Evolutionary conservation across 2,888 invertebrate species (phyloP), one percentile per base, ranked within the genome.

Genomic region (Heteromyza rotundicornis): DNA sequence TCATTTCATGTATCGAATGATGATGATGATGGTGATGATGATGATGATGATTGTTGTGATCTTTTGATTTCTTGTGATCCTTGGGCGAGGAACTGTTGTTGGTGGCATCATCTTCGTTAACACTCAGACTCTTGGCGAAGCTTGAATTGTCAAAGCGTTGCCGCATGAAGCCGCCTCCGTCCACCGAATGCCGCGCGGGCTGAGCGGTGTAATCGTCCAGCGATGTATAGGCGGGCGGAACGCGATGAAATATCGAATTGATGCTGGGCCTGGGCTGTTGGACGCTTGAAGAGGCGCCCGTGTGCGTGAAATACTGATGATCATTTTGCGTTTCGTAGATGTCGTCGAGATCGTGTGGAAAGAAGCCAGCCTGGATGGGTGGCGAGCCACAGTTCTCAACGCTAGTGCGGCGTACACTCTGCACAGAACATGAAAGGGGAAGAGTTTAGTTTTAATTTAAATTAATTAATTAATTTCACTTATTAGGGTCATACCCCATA

Each of bases 1-100:
- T 88, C 80, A 92, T 82, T 74, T 92, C 92, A 74, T 92, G 91
- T 72, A 92, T 90, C 23, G 91, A 88, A 80, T 90, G 89, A 75
- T 87, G 88, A 74, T 88, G 88, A 70, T 88, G 70, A 74, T 81
- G 65, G 27, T 63, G 60, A 78, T 89, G 87, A 72, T 86, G 86
- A 73, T 87, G 87, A 68, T 86, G 86, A 78, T 83, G 70, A 77
- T 79, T 54, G 76, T 80, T 64, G 14, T 70, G 63, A 20, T 69
- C 64, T 14, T 76, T 69, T 2, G 67, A 66, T 62, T 68, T 68
- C 63, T 73, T 69, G 36, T 66, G 69, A 49, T 71, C 69, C 63
- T 72, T 77, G 14, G 73, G 75, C 52, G 72, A 70, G 8, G 71
- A 64, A 1, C 22, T 16, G 8, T 20, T 63, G 52, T 17, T 44